These are phyloP conservation scores for Vulpes ferrilata DNA, from an alignment of 2,113 vertebrate species.

Conservation along the genomic window DNA sequence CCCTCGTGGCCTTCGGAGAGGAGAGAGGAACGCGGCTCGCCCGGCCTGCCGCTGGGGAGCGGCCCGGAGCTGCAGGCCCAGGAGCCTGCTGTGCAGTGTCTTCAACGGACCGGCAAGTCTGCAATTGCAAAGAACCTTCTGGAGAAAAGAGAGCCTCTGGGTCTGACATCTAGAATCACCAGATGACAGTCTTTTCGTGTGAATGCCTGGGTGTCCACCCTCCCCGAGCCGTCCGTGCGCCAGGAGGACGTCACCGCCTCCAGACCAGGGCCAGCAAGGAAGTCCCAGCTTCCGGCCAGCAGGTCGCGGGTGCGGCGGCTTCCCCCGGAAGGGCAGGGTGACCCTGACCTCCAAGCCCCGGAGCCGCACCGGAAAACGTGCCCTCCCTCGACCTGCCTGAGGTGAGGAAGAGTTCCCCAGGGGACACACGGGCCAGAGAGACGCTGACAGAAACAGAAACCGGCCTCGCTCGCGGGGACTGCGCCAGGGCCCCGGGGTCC, in stretches of 20 bases:
- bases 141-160: neutral
- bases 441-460: neutral
- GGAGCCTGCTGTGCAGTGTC: neutral
- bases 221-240: accelerated
- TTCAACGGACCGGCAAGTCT: neutral
- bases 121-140: accelerated
- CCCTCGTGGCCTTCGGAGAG: neutral
- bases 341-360: accelerated
- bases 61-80: neutral
- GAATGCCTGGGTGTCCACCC: accelerated
- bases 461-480: accelerated
- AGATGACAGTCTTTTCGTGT: neutral
- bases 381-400: neutral
- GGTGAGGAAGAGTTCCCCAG: neutral
- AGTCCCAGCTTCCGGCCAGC: neutral
- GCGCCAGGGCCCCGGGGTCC: accelerated
- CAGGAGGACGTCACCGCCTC: too few relatives aligned
- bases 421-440: neutral
- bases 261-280: neutral
- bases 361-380: neutral
- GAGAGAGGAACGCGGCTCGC: neutral
- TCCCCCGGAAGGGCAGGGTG: accelerated
- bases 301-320: accelerated
- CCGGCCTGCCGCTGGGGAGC: neutral
- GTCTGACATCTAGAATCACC: neutral